Evolutionary conservation across 1,140 invertebrate species (phyloP).

Genomic region (Drosophila guanche): DNA sequence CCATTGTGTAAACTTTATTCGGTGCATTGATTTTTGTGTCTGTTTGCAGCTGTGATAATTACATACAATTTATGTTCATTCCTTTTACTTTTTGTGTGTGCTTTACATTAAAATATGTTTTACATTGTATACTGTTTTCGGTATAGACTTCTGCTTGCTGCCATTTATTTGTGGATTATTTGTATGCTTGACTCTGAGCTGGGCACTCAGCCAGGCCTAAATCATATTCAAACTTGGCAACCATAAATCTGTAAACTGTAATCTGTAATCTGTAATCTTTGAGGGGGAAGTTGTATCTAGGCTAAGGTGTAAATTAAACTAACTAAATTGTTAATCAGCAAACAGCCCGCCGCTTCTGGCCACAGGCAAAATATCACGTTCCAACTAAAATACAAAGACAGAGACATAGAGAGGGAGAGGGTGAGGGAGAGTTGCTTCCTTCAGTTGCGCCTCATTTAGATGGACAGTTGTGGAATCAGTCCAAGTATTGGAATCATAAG

Average conservation of each 20-base stretch:
- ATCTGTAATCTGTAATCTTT: slow-evolving; percentile 16
- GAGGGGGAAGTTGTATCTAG: slow-evolving; percentile 32
- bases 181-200: slow-evolving; percentile 36
- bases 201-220: slow-evolving; percentile 28
- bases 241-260: slow-evolving; percentile 14
- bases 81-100: slow-evolving; percentile 15
- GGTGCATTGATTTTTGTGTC: slow-evolving; percentile 21
- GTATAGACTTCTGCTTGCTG: slow-evolving; percentile 16
- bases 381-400: slow-evolving; percentile 53
- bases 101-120: slow-evolving; percentile 53
- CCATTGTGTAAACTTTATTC: slow-evolving; percentile 61
- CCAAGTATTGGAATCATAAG: slow-evolving; percentile 51
- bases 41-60: slow-evolving; percentile 56
- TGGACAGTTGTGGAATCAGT: slow-evolving; percentile 35
- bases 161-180: neutral
- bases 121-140: slow-evolving; percentile 41
- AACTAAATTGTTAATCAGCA: slow-evolving; percentile 59
- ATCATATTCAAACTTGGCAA: slow-evolving; percentile 14
- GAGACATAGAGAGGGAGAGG: neutral
- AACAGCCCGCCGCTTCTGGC: slow-evolving; percentile 34
- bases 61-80: slow-evolving; percentile 39
- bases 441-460: slow-evolving; percentile 27
- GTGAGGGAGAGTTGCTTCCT: slow-evolving; percentile 4
- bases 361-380: slow-evolving; percentile 76
- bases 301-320: slow-evolving; percentile 46